Percentiles rank a stretch among this genome's conserved stretches.
These are phyloP conservation scores for Globicephala melas DNA, from an alignment of 2,113 vertebrate genomes.

Conservation along the genomic window DNA sequence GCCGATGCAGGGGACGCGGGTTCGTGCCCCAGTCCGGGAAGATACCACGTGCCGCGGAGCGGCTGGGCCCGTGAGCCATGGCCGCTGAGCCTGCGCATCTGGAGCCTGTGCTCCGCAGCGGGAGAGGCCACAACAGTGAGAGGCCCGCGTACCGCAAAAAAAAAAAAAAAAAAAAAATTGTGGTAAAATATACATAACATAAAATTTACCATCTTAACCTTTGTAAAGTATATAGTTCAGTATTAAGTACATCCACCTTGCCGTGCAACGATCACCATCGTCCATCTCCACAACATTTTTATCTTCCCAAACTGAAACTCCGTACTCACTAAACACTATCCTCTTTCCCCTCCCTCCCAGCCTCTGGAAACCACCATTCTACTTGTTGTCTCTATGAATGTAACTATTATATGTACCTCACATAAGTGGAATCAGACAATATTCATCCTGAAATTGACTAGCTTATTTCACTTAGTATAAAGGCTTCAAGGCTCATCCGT, in stretches of 20 bases:
- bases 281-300: not conserved
- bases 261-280: not conserved
- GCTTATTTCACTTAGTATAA: not conserved
- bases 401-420: not conserved
- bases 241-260: not conserved
- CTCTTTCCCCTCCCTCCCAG: too few relatives aligned
- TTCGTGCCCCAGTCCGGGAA: too few relatives aligned
- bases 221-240: not conserved
- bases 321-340: not conserved
- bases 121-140: too few relatives aligned
- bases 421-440: not conserved
- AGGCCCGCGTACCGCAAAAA: too few relatives aligned
- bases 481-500: not conserved
- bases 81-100: too few relatives aligned
- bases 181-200: not conserved
- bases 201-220: not conserved
- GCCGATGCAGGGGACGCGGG: too few relatives aligned
- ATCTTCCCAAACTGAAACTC: not conserved
- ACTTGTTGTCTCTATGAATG: not conserved
- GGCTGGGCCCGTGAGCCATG: too few relatives aligned
- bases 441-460: not conserved
- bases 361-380: not conserved
- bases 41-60: rapidly evolving
- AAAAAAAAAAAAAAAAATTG: not conserved
- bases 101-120: too few relatives aligned